These are phyloP conservation scores for Eupithecia vulgata DNA, from an alignment of 2,888 invertebrate species.

Conservation along the genomic window DNA sequence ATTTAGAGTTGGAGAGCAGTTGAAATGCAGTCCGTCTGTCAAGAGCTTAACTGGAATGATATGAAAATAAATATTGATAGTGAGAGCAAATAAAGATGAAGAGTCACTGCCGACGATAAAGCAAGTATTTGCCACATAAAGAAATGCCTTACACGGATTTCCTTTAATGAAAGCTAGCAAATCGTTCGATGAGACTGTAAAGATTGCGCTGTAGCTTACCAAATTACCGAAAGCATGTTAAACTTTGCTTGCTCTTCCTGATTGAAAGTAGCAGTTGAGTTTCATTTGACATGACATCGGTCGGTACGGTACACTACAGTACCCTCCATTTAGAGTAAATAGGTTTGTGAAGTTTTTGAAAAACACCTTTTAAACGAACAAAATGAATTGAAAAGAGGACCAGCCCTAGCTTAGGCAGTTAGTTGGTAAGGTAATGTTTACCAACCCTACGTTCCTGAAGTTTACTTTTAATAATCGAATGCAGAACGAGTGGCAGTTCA, in stretches of 20 bases:
- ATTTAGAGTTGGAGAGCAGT: no score
- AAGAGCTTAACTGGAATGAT: neutral
- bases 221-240: neutral
- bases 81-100: no score
- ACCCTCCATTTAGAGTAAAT: no score
- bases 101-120: no score
- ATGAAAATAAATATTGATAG: neutral
- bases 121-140: neutral
- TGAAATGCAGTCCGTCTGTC: no score
- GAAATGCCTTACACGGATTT: neutral
- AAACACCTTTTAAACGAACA: neutral
- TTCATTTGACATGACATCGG: neutral
- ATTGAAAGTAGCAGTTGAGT: neutral
- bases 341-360: no score
- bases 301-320: no score
- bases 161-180: neutral
- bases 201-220: neutral
- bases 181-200: neutral
- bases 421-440: constrained; percentile 4
- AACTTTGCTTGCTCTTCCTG: neutral
- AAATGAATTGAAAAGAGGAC: neutral
- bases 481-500: constrained; percentile 71
- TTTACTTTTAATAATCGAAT: constrained; percentile 76
- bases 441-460: constrained; percentile 58
- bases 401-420: constrained; percentile 8